Evolutionary conservation across 2,888 invertebrate species (phyloP).

Genomic region (Aleiodes leptofemur): DNA sequence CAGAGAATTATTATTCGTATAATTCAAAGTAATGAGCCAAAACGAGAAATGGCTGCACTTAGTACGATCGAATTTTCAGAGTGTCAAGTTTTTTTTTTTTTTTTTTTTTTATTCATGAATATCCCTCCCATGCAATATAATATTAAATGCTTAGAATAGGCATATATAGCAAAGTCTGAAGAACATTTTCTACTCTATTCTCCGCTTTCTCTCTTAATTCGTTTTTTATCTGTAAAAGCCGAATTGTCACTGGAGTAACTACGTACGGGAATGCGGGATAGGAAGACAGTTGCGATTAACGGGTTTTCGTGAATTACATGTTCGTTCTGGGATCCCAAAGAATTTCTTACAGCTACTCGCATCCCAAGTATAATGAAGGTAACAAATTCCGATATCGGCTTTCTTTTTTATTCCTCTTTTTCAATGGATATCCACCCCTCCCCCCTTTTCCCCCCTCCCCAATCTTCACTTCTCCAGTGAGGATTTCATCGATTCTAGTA

Average conservation of each 20-base stretch:
- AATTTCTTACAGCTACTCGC: conserved; percentile 39
- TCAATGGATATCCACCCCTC: not conserved
- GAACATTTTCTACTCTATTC: conserved; percentile 39
- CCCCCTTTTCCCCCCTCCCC: too few species aligned
- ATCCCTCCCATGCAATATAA: too few species aligned
- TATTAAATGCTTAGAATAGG: conserved; percentile 30
- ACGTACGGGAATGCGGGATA: conserved; percentile 27
- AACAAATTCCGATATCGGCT: conserved; percentile 45
- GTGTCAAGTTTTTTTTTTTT: conserved; percentile 42
- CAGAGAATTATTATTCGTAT: conserved; percentile 71
- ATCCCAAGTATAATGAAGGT: conserved; percentile 43
- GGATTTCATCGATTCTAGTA: too few species aligned
- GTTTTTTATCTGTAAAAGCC: conserved; percentile 51
- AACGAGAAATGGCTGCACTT: conserved; percentile 48
- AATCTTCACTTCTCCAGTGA: too few species aligned
- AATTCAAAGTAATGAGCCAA: conserved; percentile 72
- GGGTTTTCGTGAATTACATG: conserved; percentile 45
- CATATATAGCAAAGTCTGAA: not conserved
- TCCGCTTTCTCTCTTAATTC: conserved; percentile 34
- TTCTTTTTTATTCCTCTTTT: conserved; percentile 10
- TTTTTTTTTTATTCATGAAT: not conserved
- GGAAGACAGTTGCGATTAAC: conserved; percentile 38
- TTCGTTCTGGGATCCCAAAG: conserved; percentile 28
- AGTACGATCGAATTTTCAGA: conserved; percentile 16
- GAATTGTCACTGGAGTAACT: conserved; percentile 43